These are phyloP conservation scores for Laterallus jamaicensis DNA, from an alignment of 2,113 vertebrate species.

Conservation along the genomic window DNA sequence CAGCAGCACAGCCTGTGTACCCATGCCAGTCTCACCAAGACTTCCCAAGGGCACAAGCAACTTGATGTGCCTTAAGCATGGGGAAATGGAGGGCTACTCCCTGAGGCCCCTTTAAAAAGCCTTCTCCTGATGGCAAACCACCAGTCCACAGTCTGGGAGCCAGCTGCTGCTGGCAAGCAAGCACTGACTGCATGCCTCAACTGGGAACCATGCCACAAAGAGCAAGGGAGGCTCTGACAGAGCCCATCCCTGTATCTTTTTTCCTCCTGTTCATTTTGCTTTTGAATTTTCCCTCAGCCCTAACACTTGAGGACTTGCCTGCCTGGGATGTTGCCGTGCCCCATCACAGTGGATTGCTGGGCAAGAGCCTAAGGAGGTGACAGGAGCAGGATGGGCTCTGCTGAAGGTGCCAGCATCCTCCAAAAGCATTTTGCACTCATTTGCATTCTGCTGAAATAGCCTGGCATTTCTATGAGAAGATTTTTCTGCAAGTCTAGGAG, in stretches of 20 bases:
- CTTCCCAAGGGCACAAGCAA: neutral
- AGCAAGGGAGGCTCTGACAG: fast-evolving
- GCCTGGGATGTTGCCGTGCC: neutral
- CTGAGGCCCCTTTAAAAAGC: neutral
- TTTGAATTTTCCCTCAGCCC: neutral
- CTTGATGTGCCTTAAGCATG: neutral
- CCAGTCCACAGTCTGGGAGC: neutral
- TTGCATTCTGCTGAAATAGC: neutral
- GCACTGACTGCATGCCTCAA: neutral
- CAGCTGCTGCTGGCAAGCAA: neutral
- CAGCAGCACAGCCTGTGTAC: fast-evolving
- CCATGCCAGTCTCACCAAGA: neutral
- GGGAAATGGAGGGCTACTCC: neutral
- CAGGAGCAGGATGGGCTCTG: neutral
- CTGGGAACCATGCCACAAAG: fast-evolving
- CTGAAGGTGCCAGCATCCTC: neutral
- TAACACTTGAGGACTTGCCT: neutral
- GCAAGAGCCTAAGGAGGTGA: neutral
- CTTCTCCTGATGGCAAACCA: neutral
- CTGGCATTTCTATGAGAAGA: neutral
- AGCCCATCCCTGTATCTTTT: neutral
- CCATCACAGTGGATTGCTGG: neutral
- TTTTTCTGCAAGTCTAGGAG: neutral
- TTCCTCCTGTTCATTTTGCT: neutral
- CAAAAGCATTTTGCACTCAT: neutral